Evolutionary conservation across 2,113 vertebrate genomes (phyloP), one percentile per base, ranked within the genome.

Genomic region (Pterocles orientalis): DNA sequence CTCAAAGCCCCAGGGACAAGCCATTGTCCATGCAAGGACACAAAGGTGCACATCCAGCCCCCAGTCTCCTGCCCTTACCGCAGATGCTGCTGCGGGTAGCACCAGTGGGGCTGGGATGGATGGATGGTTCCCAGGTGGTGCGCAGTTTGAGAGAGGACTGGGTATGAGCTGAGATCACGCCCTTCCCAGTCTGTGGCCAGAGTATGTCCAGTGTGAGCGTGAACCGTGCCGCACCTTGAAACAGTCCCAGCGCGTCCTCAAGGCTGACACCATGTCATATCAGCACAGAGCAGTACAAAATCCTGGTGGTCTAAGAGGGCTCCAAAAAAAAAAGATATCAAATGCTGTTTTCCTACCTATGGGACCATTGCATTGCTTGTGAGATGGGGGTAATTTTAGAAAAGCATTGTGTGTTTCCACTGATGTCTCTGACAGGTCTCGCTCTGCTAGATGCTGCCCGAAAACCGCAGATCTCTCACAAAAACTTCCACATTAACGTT

Each of bases 61-160:
- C 43, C 34, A 2, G 85, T 21, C 93, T 97, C 95, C 92, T 90
- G 90, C 60, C 81, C 43, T 90, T 36, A 68, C 87, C 95, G 3
- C 93, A 93, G 57, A 51, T 15, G 39, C 81, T 89, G 94, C 21
- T 88, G 75, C 82, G 92, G 29, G 75, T 87, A n/a, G 28, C 36
- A 50, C 56, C 5, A 39, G 39, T 10, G 82, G 85, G 51, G 66
- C 88, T 90, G 94, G 54, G 58, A 11, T 23, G 50, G 64, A 33
- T 5, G 34, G 36, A 41, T 0, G 4, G 20, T 16, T 90, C 82
- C 85, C 10, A 26, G 34, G 57, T 8, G 3, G 68, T 53, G 64
- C 60, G 18, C 2, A 3, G 36, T 50, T 72, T 78, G 41, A 36
- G 58, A 51, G 34, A 50, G 86, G 29, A 12, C 23, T 8, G 75